Percentiles rank a stretch among this genome's conserved stretches.
Evolutionary conservation across 35 echinoderm and acorn worm genomes (phyloP).

Genomic region (Diadema setosum): DNA sequence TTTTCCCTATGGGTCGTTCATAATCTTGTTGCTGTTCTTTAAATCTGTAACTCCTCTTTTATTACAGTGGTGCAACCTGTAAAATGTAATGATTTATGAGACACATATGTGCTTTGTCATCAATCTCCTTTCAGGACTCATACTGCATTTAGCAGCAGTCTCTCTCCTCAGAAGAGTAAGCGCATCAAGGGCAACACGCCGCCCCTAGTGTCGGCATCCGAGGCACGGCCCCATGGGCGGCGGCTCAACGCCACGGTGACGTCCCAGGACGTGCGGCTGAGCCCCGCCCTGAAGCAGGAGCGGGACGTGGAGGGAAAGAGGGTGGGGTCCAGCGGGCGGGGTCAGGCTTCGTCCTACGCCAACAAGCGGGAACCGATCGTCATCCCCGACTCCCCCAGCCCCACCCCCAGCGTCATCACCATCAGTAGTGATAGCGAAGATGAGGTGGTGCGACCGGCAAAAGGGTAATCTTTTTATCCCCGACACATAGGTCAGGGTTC

Average conservation of each 20-base stretch:
- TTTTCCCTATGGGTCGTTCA: too few relatives aligned
- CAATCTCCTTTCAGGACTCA: constrained; percentile 52
- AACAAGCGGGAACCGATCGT: constrained; percentile 92
- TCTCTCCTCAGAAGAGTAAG: constrained; percentile 98
- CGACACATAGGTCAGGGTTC: too few relatives aligned
- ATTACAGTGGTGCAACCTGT: too few relatives aligned
- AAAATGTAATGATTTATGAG: too few relatives aligned
- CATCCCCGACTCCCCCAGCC: constrained; percentile 87
- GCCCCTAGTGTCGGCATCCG: not conserved
- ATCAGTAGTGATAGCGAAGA: constrained; percentile 98
- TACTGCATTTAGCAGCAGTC: constrained; percentile 85
- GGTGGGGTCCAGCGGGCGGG: not conserved
- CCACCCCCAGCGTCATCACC: constrained; percentile 84
- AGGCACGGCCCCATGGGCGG: not conserved
- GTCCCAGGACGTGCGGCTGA: not conserved
- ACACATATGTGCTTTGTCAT: too few relatives aligned
- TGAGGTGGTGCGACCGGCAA: constrained; percentile 46
- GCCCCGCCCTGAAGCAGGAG: constrained; percentile 34
- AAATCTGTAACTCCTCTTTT: too few relatives aligned
- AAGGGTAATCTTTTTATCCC: constrained; percentile 7
- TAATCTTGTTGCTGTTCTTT: too few relatives aligned
- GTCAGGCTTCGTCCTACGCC: constrained; percentile 54
- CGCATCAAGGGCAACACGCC: constrained; percentile 80
- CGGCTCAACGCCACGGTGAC: constrained; percentile 13
- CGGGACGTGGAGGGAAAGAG: not conserved